Base-by-base conservation (phyloP, 1,140 invertebrate genomes). In the Cydia fagiglandana region DNA sequence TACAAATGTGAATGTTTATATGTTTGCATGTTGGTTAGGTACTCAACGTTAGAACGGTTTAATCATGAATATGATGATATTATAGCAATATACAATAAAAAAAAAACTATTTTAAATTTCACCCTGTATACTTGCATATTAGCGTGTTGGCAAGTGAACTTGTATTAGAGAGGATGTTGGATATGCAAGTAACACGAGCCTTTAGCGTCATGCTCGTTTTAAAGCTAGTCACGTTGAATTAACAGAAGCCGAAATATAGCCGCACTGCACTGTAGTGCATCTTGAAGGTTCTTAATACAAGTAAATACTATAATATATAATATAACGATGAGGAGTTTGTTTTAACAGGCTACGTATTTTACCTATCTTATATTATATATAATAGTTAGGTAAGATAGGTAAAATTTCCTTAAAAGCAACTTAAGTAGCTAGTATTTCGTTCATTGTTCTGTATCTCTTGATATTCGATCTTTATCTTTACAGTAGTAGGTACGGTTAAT, bases 181-280 rank as follows among this genome's bases (percentile, higher is more conserved):
- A 61, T 61, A 61, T 61, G 56, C 56, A 61, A 61, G 78, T 81
- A 82, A 81, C 77, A 38, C 77, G 70, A 80, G 77, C 75, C 73
- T 75, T 76, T 76, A 34, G 38, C 77, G 66, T 78, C 45, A 74
- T 73, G 74, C 74, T 74, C 30, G 64, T 66, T 38, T 70, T 38
- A 70, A 41, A 70, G 66, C 66, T 45, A 61, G 56, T 61, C 56
- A 61, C 7, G 56, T 61, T 38, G 38, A 70, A 70, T 34, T 17
- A 70, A 20, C 30, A 70, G 15, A 70, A 41, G 66, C 66, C 34
- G 30, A 17, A 70, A 70, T 61, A 61, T 61, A 61, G 56, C 20
- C 56, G 10, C 56, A n/a, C 7, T 53, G n/a, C n/a, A 17, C n/a
- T n/a, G 10, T 17, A 61, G 53, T 61, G 53, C 10, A 24, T 61